A percentile compares a stretch with the other conserved stretches of the same genome.
Conservation (phyloP, 2,113 vertebrate species). For the Xiphophorus maculatus region DNA sequence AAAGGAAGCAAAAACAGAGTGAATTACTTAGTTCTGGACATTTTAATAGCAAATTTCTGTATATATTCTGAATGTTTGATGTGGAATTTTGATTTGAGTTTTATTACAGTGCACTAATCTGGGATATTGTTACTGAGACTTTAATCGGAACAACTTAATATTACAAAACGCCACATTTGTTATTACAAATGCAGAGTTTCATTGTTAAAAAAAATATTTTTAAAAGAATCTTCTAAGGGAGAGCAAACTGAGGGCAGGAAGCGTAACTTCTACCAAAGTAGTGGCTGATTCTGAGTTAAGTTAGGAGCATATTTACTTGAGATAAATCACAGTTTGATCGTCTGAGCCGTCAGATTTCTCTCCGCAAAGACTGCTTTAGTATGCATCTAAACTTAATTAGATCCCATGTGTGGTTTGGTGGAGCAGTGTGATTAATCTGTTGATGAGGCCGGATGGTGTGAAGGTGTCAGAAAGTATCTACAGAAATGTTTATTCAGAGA, state of each 20-base stretch:
- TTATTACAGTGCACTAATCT: not conserved
- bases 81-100: not conserved
- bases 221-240: not conserved
- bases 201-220: not conserved
- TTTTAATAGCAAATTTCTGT: not conserved
- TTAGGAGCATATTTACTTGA: not conserved
- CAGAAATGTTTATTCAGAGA: not conserved
- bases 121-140: not conserved
- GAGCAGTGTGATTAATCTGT: not conserved
- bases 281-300: not conserved
- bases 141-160: not conserved
- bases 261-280: not conserved
- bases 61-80: not conserved
- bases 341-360: not conserved
- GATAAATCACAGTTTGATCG: not conserved
- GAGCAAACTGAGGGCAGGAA: not conserved
- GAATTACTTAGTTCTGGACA: not conserved
- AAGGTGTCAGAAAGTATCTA: not conserved
- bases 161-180: not conserved
- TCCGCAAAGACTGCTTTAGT: not conserved
- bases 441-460: not conserved
- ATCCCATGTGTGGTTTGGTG: not conserved
- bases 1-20: not conserved
- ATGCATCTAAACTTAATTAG: not conserved
- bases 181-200: not conserved